Evolutionary conservation across 2,797 vertebrate species (phyloP).

Genomic region (Cyclopterus lumpus): DNA sequence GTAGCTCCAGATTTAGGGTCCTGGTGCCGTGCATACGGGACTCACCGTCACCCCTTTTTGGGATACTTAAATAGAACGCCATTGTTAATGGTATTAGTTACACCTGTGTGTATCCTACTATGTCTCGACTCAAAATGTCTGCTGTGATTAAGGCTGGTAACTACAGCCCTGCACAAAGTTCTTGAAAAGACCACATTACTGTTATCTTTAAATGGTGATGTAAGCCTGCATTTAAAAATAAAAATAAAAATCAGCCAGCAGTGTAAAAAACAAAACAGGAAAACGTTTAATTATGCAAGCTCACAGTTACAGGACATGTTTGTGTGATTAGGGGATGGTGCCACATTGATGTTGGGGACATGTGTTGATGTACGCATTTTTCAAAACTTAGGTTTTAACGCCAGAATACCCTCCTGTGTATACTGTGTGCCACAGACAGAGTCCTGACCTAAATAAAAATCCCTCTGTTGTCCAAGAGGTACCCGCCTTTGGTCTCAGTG

Average conservation of each 20-base stretch:
- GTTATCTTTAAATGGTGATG: constrained; percentile 8
- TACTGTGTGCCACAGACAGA: constrained; percentile 61
- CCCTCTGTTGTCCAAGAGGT: constrained; percentile 66
- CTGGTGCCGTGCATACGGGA: not conserved
- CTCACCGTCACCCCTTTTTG: not conserved
- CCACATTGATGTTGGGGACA: constrained; percentile 55
- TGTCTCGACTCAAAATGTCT: not conserved
- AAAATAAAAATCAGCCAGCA: constrained; percentile 37
- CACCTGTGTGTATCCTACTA: not conserved
- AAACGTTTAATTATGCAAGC: constrained; percentile 80
- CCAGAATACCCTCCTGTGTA: constrained; percentile 44
- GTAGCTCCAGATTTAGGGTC: not conserved
- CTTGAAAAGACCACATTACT: not conserved
- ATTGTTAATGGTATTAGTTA: not conserved
- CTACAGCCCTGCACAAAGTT: not conserved
- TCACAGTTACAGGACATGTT: constrained; percentile 72
- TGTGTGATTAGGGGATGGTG: constrained; percentile 58
- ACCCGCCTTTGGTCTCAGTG: constrained; percentile 75
- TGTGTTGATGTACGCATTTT: constrained; percentile 26
- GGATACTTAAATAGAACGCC: not conserved
- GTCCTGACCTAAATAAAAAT: constrained; percentile 53
- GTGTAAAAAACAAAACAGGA: constrained; percentile 76
- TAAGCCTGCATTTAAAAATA: constrained; percentile 17
- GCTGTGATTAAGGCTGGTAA: not conserved
- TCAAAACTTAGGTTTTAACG: constrained; percentile 48